Conservation (phyloP, 1,140 invertebrate genomes). For the Cotesia vestalis region DNA sequence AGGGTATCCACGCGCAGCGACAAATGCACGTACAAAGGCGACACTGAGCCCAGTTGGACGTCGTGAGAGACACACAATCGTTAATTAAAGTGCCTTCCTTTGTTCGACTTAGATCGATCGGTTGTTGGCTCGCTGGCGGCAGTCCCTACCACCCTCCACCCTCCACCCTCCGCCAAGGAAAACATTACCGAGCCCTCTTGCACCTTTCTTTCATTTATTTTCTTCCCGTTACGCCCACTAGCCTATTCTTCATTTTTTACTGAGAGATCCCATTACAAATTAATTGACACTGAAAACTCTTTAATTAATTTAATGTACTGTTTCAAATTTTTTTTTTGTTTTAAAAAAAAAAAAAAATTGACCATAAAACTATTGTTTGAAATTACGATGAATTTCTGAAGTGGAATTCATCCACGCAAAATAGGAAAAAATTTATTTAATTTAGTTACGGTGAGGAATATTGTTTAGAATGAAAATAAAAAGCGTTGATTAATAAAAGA, state of each 20-base stretch:
- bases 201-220: constrained; percentile 37
- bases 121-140: constrained; percentile 45
- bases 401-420: too few relatives aligned
- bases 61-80: constrained; percentile 48
- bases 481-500: constrained; percentile 52
- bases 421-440: too few relatives aligned
- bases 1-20: constrained; percentile 16
- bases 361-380: too few relatives aligned
- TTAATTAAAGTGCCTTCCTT: constrained; percentile 58
- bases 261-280: background rate
- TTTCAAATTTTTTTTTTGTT: constrained; percentile 13
- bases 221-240: constrained; percentile 1
- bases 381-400: too few relatives aligned
- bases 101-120: constrained; percentile 57
- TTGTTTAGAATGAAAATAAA: background rate
- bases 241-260: constrained; percentile 14
- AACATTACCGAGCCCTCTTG: constrained; percentile 28
- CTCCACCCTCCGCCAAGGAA: constrained; percentile 37
- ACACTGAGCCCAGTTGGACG: constrained; percentile 42
- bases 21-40: constrained; percentile 30
- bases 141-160: background rate
- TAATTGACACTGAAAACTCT: too few relatives aligned
- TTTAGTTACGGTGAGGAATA: too few relatives aligned
- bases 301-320: too few relatives aligned
- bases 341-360: background rate